Percentiles rank a stretch among this genome's conserved stretches.
These are phyloP conservation scores for Anoplius nigerrimus DNA, from an alignment of 2,888 invertebrate species.

Conservation along the genomic window DNA sequence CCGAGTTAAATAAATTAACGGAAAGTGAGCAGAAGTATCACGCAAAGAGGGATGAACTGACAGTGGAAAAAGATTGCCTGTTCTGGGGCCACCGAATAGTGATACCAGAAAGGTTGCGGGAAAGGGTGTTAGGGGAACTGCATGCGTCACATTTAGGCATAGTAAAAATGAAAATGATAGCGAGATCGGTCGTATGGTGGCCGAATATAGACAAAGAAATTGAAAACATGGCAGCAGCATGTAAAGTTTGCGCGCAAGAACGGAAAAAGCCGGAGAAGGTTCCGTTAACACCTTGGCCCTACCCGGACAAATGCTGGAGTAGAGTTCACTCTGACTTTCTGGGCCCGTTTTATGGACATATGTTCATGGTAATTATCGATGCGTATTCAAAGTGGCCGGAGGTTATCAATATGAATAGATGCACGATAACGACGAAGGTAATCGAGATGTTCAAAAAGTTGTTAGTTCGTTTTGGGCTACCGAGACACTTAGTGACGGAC, in stretches of 20 bases:
- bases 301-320: background rate
- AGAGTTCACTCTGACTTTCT: background rate
- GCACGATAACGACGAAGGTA: background rate
- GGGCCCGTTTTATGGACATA: background rate
- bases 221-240: slow-evolving; percentile 14
- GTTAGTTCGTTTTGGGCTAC: slow-evolving; percentile 15
- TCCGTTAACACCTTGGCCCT: background rate
- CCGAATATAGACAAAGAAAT: slow-evolving; percentile 20
- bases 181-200: slow-evolving; percentile 48
- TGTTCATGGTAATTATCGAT: background rate
- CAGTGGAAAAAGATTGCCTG: too few relatives aligned
- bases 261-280: slow-evolving; percentile 19
- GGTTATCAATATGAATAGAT: background rate
- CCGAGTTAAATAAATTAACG: background rate
- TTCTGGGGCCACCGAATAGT: too few relatives aligned
- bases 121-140: slow-evolving; percentile 23
- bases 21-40: slow-evolving; percentile 10
- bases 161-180: slow-evolving; percentile 45
- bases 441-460: background rate
- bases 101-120: slow-evolving; percentile 38
- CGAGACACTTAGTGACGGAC: slow-evolving; percentile 23
- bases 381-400: background rate
- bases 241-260: slow-evolving; percentile 32
- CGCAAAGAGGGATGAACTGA: slow-evolving; percentile 11
- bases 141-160: slow-evolving; percentile 46